A percentile compares a stretch with the other conserved stretches of the same genome.
These are phyloP conservation scores for Amphilophus citrinellus DNA, from an alignment of 2,113 vertebrate species.

Conservation along the genomic window DNA sequence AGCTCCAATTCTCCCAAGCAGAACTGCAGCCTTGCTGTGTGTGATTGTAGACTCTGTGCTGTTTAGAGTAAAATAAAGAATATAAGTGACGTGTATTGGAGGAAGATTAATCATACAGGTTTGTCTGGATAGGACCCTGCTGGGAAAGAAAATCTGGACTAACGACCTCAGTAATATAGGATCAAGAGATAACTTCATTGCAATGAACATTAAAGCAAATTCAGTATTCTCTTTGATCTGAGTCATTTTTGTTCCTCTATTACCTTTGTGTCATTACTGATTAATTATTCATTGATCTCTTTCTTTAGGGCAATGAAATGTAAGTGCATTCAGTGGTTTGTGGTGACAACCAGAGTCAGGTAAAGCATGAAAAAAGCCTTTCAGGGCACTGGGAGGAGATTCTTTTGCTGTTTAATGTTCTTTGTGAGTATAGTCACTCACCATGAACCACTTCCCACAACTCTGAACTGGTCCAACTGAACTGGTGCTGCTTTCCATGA, in stretches of 20 bases:
- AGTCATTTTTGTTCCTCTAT: slow-evolving; percentile 11
- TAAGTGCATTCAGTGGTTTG: slow-evolving; percentile 20
- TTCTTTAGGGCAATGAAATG: slow-evolving; percentile 6
- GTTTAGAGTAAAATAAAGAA: neutral
- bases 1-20: neutral
- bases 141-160: neutral
- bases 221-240: slow-evolving; percentile 17
- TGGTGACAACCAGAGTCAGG: slow-evolving; percentile 6
- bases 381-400: slow-evolving; percentile 3
- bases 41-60: neutral
- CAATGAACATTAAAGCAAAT: neutral
- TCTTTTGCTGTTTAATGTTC: slow-evolving; percentile 16
- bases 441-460: slow-evolving; percentile 3
- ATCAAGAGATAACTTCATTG: neutral
- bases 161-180: neutral
- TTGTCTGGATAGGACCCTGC: neutral
- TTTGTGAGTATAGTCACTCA: neutral
- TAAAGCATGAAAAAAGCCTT: slow-evolving; percentile 14
- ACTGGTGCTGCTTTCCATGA: slow-evolving; percentile 40
- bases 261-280: slow-evolving; percentile 19
- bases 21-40: fast-evolving
- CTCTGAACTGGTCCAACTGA: neutral
- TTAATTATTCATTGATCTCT: slow-evolving; percentile 57
- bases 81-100: neutral
- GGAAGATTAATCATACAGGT: neutral